Percentiles rank a stretch among this genome's conserved stretches.
Evolutionary conservation across 23 tunicate genomes (phyloP).

Genomic region (Trididemnum clinides): DNA sequence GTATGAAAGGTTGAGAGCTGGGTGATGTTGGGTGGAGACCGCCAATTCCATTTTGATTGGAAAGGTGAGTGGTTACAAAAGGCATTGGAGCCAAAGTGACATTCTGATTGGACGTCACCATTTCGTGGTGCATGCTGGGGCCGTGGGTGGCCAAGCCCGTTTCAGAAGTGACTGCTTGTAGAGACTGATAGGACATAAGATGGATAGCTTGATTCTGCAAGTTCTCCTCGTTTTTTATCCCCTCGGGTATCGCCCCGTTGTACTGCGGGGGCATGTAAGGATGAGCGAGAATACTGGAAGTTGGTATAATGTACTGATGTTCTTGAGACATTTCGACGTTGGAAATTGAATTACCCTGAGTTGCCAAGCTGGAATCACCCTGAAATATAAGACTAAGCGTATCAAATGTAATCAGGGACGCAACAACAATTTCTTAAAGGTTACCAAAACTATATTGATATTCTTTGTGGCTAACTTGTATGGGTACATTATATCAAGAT

Average conservation of each 20-base stretch:
- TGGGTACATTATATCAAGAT: too few relatives aligned
- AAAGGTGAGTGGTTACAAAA: neutral
- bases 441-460: too few relatives aligned
- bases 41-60: constrained; percentile 25
- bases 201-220: constrained; percentile 11
- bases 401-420: neutral
- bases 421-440: too few relatives aligned
- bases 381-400: neutral
- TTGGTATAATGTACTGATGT: neutral
- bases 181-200: constrained; percentile 36
- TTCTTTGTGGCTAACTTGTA: too few relatives aligned
- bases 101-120: neutral
- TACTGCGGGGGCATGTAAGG: constrained; percentile 14
- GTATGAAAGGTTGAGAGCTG: neutral
- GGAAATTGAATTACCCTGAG: neutral
- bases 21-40: neutral
- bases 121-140: constrained; percentile 14
- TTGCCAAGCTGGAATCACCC: neutral
- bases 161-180: constrained; percentile 57
- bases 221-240: neutral
- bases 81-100: neutral
- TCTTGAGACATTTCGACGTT: neutral
- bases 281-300: neutral
- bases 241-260: constrained; percentile 24
- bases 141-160: neutral